phyloP scores from a whole-genome alignment of 1,140 invertebrate species.

The Zaprionus tsacasi region DNA sequence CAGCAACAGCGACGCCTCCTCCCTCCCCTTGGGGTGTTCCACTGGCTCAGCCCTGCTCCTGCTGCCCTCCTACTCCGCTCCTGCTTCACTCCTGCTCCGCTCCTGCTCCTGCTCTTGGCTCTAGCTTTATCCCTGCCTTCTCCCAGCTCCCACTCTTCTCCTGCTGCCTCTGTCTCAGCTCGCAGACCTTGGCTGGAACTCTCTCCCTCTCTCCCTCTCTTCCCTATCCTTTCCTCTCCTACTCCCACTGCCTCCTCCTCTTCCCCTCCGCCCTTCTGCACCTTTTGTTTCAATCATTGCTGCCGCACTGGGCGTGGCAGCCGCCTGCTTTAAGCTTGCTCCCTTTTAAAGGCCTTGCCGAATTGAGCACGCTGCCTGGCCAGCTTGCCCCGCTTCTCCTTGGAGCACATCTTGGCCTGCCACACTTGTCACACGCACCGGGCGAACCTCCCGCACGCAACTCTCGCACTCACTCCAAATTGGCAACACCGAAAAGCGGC shows the following conservation, averaged over 20 bases:
- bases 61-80: neutral
- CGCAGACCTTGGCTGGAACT: constrained; percentile 19
- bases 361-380: no score
- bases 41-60: no score
- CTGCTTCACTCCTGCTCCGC: no score
- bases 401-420: neutral
- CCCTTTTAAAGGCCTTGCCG: no score
- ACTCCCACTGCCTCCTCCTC: neutral
- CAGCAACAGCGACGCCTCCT: neutral
- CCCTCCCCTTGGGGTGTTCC: neutral
- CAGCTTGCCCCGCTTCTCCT: neutral
- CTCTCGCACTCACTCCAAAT: constrained; percentile 32
- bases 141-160: neutral
- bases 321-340: constrained; percentile 21
- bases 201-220: no score
- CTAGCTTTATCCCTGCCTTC: neutral
- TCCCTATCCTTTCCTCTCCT: no score
- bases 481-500: constrained; percentile 32
- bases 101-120: neutral
- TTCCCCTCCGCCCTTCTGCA: constrained; percentile 3
- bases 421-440: constrained; percentile 34
- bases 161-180: constrained; percentile 5
- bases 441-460: constrained; percentile 33
- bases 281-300: constrained; percentile 55
- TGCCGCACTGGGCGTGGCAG: constrained; percentile 55